Conservation (phyloP, 1,140 invertebrate genomes). For the Episyrphus balteatus region DNA sequence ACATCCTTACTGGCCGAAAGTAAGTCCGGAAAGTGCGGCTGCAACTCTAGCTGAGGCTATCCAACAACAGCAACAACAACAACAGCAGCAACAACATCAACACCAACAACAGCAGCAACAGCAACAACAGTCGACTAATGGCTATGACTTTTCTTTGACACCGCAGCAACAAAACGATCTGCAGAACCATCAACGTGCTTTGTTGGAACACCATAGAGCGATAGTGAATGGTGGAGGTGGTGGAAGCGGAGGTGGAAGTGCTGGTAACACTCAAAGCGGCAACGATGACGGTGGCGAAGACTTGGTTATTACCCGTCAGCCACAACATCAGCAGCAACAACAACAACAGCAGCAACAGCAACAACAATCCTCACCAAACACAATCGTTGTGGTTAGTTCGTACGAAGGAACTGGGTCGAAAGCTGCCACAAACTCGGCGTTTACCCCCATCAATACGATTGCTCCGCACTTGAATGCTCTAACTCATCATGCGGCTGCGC, state of each 20-base stretch:
- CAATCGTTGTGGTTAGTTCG: slow-evolving; percentile 17
- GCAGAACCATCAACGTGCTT: slow-evolving; percentile 27
- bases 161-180: slow-evolving; percentile 15
- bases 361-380: slow-evolving; percentile 11
- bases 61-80: slow-evolving; percentile 27
- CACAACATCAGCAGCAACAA: slow-evolving; percentile 6
- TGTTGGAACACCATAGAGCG: slow-evolving; percentile 19
- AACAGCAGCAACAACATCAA: slow-evolving; percentile 12
- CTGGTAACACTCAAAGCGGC: slow-evolving; percentile 26
- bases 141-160: slow-evolving; percentile 33
- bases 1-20: slow-evolving; percentile 65
- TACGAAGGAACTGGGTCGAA: slow-evolving; percentile 37
- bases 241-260: slow-evolving; percentile 9
- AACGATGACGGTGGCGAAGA: slow-evolving; percentile 43
- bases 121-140: slow-evolving; percentile 25
- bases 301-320: slow-evolving; percentile 19
- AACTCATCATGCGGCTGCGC: slow-evolving; percentile 57
- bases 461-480: slow-evolving; percentile 60
- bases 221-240: slow-evolving; percentile 10
- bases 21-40: slow-evolving; percentile 58
- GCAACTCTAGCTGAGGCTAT: slow-evolving; percentile 49
- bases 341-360: slow-evolving; percentile 6
- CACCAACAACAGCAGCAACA: slow-evolving; percentile 15
- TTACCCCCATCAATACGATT: slow-evolving; percentile 78
- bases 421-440: slow-evolving; percentile 62